phyloP scores from a whole-genome alignment of 1,140 invertebrate species.

The Lerema accius region DNA sequence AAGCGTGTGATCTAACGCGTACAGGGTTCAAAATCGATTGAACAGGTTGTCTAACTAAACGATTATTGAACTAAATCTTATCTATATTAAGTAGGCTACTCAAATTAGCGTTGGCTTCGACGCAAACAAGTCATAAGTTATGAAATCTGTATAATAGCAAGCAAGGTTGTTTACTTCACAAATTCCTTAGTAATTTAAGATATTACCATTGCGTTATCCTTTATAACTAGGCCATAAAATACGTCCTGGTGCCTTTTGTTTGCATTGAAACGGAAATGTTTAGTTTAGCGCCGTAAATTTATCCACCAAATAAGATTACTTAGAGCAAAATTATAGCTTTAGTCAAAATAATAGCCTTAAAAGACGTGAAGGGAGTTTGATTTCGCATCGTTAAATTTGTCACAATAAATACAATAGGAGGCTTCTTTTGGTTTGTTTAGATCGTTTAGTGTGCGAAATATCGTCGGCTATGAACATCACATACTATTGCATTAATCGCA shows the following conservation, averaged over 20 bases:
- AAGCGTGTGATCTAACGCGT: conserved; percentile 23
- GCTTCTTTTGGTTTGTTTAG: too few species aligned
- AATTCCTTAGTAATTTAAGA: conserved; percentile 33
- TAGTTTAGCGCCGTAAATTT: conserved; percentile 15
- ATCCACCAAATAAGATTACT: conserved; percentile 26
- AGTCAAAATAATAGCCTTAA: conserved; percentile 6
- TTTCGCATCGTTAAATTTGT: not conserved
- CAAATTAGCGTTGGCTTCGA: conserved; percentile 27
- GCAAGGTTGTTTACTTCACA: conserved; percentile 29
- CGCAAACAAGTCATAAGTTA: conserved; percentile 26
- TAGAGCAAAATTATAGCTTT: conserved; percentile 1
- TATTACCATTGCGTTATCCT: conserved; percentile 30
- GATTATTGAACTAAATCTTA: conserved; percentile 23
- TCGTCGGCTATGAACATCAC: too few species aligned
- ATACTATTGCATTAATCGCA: too few species aligned
- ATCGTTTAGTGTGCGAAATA: not conserved
- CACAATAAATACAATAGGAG: not conserved
- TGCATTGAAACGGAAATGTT: conserved; percentile 23
- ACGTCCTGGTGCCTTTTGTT: conserved; percentile 24
- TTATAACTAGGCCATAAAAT: conserved; percentile 28
- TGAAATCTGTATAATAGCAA: conserved; percentile 31
- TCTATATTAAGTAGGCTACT: conserved; percentile 22
- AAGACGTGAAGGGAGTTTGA: not conserved
- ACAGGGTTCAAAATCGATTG: conserved; percentile 29
- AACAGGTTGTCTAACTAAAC: conserved; percentile 28